A percentile compares a stretch with the other conserved stretches of the same genome.
Evolutionary conservation across 2,797 vertebrate genomes (phyloP).

Genomic region (Acridotheres tristis): DNA sequence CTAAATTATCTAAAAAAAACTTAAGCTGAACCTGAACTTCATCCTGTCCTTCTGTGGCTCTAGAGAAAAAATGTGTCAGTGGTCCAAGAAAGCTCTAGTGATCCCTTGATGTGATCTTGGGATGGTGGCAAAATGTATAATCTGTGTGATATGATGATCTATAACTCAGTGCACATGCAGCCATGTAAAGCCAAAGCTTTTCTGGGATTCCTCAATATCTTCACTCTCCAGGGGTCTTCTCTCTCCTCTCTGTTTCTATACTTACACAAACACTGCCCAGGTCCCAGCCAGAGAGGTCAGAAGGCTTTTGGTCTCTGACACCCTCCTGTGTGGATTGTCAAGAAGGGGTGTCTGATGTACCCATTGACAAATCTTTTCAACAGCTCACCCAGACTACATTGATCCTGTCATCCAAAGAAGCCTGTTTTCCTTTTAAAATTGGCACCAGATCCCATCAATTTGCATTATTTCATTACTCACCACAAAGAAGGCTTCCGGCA

Average conservation of each 20-base stretch:
- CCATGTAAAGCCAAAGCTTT: neutral
- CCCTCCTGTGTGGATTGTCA: neutral
- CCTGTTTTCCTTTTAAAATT: slow-evolving; percentile 29
- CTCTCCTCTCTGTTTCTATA: neutral
- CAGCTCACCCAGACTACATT: neutral
- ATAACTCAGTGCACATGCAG: neutral
- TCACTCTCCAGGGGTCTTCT: neutral
- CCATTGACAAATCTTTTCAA: neutral
- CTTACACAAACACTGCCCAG: neutral
- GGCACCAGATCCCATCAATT: neutral
- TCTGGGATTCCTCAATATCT: neutral
- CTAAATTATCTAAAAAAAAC: neutral
- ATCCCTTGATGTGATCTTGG: neutral
- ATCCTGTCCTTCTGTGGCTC: neutral
- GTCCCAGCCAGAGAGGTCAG: neutral
- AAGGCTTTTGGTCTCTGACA: neutral
- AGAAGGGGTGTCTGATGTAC: fast-evolving
- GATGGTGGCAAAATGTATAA: neutral
- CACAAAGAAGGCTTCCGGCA: slow-evolving; percentile 37
- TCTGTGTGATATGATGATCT: neutral
- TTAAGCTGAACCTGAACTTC: neutral
- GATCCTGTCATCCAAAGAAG: neutral
- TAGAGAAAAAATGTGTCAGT: neutral
- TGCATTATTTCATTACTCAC: slow-evolving; percentile 30
- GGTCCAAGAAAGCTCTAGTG: neutral